Percentiles rank a stretch among this genome's conserved stretches.
Evolutionary conservation across 2,797 vertebrate species (phyloP).

Genomic region (Pitangus sulphuratus): DNA sequence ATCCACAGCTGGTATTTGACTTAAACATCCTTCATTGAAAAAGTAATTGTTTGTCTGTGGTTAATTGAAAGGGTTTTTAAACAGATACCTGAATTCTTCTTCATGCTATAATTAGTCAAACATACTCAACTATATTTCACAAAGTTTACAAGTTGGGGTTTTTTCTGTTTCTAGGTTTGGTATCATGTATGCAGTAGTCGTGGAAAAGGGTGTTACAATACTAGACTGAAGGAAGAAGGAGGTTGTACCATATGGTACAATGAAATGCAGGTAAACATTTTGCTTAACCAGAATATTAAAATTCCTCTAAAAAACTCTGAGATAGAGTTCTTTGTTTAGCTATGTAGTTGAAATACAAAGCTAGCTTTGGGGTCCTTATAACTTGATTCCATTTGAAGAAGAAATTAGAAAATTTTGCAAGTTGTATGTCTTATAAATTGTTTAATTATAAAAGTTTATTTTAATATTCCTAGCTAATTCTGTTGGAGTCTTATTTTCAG

Average conservation of each 20-base stretch:
- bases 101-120: neutral
- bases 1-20: neutral
- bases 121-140: neutral
- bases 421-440: neutral
- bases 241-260: constrained; percentile 99
- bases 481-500: neutral
- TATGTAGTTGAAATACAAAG: neutral
- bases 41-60: neutral
- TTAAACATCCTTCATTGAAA: neutral
- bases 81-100: neutral
- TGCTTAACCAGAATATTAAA: neutral
- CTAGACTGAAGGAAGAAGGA: constrained; percentile 92
- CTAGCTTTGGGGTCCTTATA: neutral
- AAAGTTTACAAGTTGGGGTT: neutral
- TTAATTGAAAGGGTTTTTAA: neutral
- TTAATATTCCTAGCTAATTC: neutral
- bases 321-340: neutral
- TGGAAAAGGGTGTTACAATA: constrained; percentile 95
- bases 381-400: neutral
- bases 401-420: neutral
- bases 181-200: constrained; percentile 95
- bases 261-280: constrained; percentile 90
- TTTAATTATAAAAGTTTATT: neutral
- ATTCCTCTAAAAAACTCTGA: neutral
- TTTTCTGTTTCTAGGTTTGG: constrained; percentile 86